A percentile compares a stretch with the other conserved stretches of the same genome.
Conservation (phyloP, 2,888 invertebrate species). For the Euclidia mi region DNA sequence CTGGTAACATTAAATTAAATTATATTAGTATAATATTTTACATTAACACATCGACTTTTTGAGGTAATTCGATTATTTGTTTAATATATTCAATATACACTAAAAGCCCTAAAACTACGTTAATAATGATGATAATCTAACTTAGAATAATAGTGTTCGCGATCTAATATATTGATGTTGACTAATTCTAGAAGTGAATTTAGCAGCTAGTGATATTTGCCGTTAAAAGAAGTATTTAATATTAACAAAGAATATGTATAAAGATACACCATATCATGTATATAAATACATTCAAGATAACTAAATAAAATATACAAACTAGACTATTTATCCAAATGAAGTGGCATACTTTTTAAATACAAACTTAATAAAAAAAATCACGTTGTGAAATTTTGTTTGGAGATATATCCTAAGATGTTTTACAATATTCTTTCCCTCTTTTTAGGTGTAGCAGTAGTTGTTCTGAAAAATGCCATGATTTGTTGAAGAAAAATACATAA, state of each 20-base stretch:
- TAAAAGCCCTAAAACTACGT: not conserved
- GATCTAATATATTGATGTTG: not conserved
- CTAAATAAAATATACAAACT: not conserved
- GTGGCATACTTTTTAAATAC: too few species aligned
- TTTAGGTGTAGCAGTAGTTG: too few species aligned
- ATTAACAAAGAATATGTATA: not conserved
- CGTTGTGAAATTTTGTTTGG: too few species aligned
- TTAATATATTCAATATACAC: constrained; percentile 6
- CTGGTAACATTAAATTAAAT: not conserved
- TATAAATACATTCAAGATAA: not conserved
- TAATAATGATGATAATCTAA: constrained; percentile 1
- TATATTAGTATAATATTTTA: constrained; percentile 2
- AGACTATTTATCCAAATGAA: too few species aligned
- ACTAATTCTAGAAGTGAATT: too few species aligned
- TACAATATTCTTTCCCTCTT: too few species aligned
- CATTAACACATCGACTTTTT: constrained; percentile 1
- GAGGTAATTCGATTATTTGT: constrained; percentile 14
- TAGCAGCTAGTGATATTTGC: not conserved
- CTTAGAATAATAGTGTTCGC: not conserved
- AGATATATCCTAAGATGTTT: too few species aligned
- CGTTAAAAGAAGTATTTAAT: not conserved
- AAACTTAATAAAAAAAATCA: too few species aligned
- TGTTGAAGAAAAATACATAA: too few species aligned
- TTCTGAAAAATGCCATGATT: too few species aligned
- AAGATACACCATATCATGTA: not conserved